These are phyloP conservation scores for Sialia sialis DNA, from an alignment of 2,113 vertebrate genomes.

Conservation along the genomic window DNA sequence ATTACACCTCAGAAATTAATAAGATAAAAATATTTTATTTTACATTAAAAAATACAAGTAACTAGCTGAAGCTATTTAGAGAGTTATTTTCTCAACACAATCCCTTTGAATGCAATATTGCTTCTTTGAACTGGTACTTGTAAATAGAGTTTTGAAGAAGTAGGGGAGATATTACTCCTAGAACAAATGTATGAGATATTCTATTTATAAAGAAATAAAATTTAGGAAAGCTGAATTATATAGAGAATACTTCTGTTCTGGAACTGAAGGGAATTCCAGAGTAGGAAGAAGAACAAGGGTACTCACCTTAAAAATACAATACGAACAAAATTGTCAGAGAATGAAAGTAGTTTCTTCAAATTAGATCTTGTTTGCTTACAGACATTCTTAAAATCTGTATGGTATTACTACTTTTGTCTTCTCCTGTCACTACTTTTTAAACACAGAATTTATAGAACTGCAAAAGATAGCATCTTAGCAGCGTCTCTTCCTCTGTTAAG, in stretches of 20 bases:
- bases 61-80: not conserved
- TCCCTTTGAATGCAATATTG: not conserved
- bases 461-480: not conserved
- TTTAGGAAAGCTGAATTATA: not conserved
- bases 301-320: not conserved
- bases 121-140: not conserved
- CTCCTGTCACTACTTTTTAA: not conserved
- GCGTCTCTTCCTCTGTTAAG: not conserved
- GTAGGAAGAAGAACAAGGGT: not conserved
- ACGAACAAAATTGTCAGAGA: not conserved
- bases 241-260: not conserved
- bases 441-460: not conserved
- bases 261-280: not conserved
- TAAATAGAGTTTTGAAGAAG: not conserved
- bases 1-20: not conserved
- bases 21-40: not conserved
- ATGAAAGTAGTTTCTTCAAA: not conserved
- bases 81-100: not conserved
- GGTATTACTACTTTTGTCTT: not conserved
- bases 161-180: not conserved
- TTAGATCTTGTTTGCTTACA: not conserved
- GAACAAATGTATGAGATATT: not conserved
- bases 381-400: not conserved
- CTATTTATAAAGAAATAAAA: not conserved
- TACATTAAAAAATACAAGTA: not conserved